Conservation (phyloP, 1,140 invertebrate species). For the Steinernema khuongi region DNA sequence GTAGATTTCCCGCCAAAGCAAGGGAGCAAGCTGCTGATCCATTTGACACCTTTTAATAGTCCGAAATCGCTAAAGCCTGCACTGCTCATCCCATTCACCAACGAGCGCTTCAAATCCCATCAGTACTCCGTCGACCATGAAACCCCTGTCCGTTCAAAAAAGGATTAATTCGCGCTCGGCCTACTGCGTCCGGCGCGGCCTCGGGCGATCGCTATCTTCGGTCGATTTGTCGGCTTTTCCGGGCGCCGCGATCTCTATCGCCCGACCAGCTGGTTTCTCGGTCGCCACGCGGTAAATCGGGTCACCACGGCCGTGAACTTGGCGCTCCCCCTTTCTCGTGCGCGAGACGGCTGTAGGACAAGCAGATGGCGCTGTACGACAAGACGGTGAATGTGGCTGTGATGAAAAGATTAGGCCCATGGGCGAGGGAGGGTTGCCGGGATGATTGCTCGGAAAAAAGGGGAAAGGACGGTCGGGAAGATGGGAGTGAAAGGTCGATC, state of each 20-base stretch:
- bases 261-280: slow-evolving; percentile 7
- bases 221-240: not conserved
- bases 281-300: slow-evolving; percentile 1
- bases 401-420: no score
- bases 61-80: not conserved
- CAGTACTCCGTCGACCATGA: not conserved
- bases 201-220: slow-evolving; percentile 9
- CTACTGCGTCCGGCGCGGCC: not conserved
- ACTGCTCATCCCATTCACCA: not conserved
- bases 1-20: no score
- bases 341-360: no score
- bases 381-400: no score
- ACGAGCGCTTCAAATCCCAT: not conserved
- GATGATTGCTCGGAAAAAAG: no score
- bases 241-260: not conserved
- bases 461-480: no score
- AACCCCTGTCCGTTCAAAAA: not conserved
- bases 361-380: no score
- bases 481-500: no score
- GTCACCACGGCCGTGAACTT: slow-evolving; percentile 10
- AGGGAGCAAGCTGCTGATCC: no score
- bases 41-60: no score
- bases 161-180: not conserved
- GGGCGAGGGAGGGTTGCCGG: no score
- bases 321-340: no score